Evolutionary conservation across 53 echinoderm and acorn worm species (phyloP), one percentile per base, ranked within the genome.

Genomic region (Glandiceps talaboti): DNA sequence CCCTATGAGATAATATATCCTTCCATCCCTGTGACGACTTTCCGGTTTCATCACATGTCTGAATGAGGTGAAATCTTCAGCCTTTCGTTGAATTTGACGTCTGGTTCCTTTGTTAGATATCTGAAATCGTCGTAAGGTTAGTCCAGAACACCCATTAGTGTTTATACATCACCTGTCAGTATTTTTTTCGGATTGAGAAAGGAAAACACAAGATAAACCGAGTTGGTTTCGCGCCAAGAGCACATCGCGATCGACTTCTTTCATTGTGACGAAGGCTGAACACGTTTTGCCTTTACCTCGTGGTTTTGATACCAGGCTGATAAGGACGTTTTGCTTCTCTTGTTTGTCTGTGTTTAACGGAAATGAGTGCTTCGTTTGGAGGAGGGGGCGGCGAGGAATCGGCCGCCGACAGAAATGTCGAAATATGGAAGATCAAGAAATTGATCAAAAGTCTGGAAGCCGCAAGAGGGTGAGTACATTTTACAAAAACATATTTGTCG

Each of bases 351-450:
- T 14, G 14, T 14, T 1, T 27, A 14, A n/a, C 76, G 29, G 76
- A 75, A 75, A 75, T 27, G 76, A 75, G 29, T 27, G 76, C 76
- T n/a, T 75, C 76, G 79, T 78, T 32, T 1, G 79, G 79, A 78
- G 79, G 79, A 78, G 30, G 29, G 29, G 79, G 75, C 79, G 79
- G 32, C 74, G 92, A 92, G 73, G 99, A 97, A 86, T 89, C 91
- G 33, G 99, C 93, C 27, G 91, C 99, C 14, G 99, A 97, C 86
- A 91, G 99, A 76, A 97, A 97, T 97, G 99, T 97, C 45, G 99
- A 97, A 82, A 97, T 97, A 76, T 97, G 99, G 99, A 97, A 97
- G 88, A 97, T 97, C 76, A 97, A 97, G 87, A 97, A 97, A 83
- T 81, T 97, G 87, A 97, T 97, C 73, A 93, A 93, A 79, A 97